Conservation (phyloP, 2,113 vertebrate species). For the Archilochus colubris region DNA sequence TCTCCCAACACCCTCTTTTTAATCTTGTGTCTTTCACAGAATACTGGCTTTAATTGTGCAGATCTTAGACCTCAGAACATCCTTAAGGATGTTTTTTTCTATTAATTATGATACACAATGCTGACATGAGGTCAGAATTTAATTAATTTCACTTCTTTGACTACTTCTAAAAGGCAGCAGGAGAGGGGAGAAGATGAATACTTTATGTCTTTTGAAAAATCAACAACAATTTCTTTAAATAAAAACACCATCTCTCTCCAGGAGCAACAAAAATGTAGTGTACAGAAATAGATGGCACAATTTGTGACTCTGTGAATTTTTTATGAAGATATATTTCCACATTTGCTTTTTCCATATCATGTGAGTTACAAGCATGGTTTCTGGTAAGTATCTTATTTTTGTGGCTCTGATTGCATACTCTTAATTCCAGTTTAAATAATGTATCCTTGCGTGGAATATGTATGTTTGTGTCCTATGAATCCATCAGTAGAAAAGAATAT, state of each 20-base stretch:
- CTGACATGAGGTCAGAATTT: conserved; percentile 59
- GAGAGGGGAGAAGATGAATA: conserved; percentile 44
- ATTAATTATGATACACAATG: conserved; percentile 61
- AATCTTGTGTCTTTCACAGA: not conserved
- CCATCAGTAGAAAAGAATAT: not conserved
- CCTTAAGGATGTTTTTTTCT: conserved; percentile 42
- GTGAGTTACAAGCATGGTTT: conserved; percentile 40
- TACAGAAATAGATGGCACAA: conserved; percentile 54
- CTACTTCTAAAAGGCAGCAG: conserved; percentile 56
- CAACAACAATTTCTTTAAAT: conserved; percentile 63
- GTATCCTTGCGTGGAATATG: not conserved
- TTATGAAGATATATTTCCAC: conserved; percentile 60
- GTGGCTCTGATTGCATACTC: not conserved
- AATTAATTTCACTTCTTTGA: conserved; percentile 67
- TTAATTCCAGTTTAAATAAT: conserved; percentile 41
- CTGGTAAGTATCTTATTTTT: conserved; percentile 35
- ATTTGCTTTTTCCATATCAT: conserved; percentile 44
- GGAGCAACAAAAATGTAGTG: conserved; percentile 24
- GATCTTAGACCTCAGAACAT: conserved; percentile 17
- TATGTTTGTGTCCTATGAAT: not conserved
- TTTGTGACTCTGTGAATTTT: conserved; percentile 64
- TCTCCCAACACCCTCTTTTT: not conserved
- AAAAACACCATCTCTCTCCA: conserved; percentile 41
- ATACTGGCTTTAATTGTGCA: conserved; percentile 60
- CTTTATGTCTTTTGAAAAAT: conserved; percentile 1